Evolutionary conservation across 2,113 vertebrate genomes (phyloP), one percentile per base, ranked within the genome.

Genomic region (Rana temporaria): DNA sequence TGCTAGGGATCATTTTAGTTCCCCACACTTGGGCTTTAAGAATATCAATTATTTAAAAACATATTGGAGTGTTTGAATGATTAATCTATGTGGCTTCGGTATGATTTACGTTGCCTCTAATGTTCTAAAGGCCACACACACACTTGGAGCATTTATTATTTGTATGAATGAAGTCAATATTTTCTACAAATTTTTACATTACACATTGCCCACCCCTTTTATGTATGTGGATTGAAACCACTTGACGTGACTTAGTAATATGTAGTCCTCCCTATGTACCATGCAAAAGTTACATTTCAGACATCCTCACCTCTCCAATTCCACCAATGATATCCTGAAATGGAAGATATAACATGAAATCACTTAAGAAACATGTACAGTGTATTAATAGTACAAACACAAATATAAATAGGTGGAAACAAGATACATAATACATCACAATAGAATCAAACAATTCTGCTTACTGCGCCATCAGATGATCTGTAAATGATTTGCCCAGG

Each of bases 401-500:
- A 42, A 48, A n/a, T 6, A 70, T 19, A 53, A 24, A 20, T 2
- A 42, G 34, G 4, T 60, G 17, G 26, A 65, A 8, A 15, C 4
- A 4, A 57, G 2, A 57, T 59, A 53, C 5, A 55, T n/a, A 56
- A 32, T 38, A 38, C 2, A 55, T 19, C 4, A 62, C 1, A 17
- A 15, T 52, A 57, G 11, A 60, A 48, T 18, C 7, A 64, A 19
- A 6, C 4, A 53, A 65, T 48, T 12, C n/a, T 18, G 86, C 91
- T 88, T 86, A 94, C 93, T 19, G 75, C 86, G 30, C 90, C 92
- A 76, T 89, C 85, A 0, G 86, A 71, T 0, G 91, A 86, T 11
- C 90, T 26, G 80, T 95, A 85, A 82, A 94, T 48, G 0, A 96
- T 87, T 72, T 94, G 92, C 26, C 98, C 98, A 0, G 97, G 96